Base-by-base conservation (phyloP, 1,140 invertebrate genomes). In the Drosophila obscura region DNA sequence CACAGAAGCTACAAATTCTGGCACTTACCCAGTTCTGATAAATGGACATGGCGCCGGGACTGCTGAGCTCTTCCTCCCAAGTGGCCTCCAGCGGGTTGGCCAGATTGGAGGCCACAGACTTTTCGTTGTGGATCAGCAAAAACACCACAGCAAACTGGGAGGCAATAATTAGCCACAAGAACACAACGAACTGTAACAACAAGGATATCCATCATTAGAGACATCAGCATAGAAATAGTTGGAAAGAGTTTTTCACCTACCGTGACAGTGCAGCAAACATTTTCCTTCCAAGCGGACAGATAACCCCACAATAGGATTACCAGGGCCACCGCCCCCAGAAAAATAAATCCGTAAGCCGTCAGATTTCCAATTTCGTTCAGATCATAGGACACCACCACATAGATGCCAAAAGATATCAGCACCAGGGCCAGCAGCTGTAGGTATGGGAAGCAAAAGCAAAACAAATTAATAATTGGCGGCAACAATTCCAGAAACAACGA, bases 241-340 rank as follows among this genome's bases (percentile, higher is more conserved):
- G 6, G 2, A 7, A 9, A 24, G 6, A 22, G 8, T 55, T 44
- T 43, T 3, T 11, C 22, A 62, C 81, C 88, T 61, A 91, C 90
- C 44, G 90, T 82, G 15, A 91, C 66, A 4, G 90, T 90, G 55
- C 90, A 91, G 63, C 90, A 91, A 9, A 91, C 90, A 69, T 88
- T 74, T 52, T 88, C 82, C 2, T 83, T 64, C 61, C 83, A 75
- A 7, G 90, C 82, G n/a, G 90, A 63, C 28, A 91, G 63, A 53
- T 71, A 82, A n/a, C 85, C 83, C 80, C 90, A 90, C 13, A 91
- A 6, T 4, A 91, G 49, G 7, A 91, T 41, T 8, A 90, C 1
- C 1, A 91, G 43, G 49, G 75, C 76, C 24, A 68, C 56, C 0
- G 48, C 55, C 15, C 90, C 90, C 13, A 91, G 16, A 9, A 22